Base-by-base conservation (phyloP, 2,888 invertebrate species). In the Thereva nobilitata region DNA sequence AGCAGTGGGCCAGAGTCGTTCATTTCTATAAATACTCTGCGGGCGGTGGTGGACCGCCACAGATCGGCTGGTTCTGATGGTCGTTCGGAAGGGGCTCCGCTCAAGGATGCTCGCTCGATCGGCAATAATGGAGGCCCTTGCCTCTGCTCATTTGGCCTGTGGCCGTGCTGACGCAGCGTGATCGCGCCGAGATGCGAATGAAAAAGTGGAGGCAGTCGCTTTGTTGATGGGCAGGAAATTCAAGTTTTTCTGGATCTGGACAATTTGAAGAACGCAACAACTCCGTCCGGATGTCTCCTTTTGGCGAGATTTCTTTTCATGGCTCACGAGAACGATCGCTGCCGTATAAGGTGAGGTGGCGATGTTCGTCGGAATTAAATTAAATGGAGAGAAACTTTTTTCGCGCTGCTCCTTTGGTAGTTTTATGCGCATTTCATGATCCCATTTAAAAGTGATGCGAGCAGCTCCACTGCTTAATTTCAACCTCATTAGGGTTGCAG, bases 151-250 rank as follows among this genome's bases (percentile, higher is more conserved):
- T n/a, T 5, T 56, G 40, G 45, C 37, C 49, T 9, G 53, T 12
- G 34, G 54, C 55, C 52, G 52, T 53, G 50, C 42, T 23, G 45
- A 53, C 35, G 23, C 9, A 67, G 54, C 67, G 65, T 67, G 59
- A 66, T 65, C 67, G 63, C 49, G 50, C 67, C 64, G 66, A 66
- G 69, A 69, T 70, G 71, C 72, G 72, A 72, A 72, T 72, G 72
- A 72, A 72, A 71, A 72, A 71, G 71, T 72, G 71, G 73, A 72
- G 72, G 72, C 71, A 72, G 72, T 72, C 72, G 70, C 69, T 55
- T 34, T 68, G 49, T 68, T 70, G 70, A 71, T 71, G 71, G 73
- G 73, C 73, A 72, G 72, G 72, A 73, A 72, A 72, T 72, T 73
- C 73, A 70, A 71, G 73, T 73, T 72, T 71, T 64, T 64, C 64